Base-by-base conservation (phyloP, 1,140 invertebrate genomes). In the Bombus picipes region DNA sequence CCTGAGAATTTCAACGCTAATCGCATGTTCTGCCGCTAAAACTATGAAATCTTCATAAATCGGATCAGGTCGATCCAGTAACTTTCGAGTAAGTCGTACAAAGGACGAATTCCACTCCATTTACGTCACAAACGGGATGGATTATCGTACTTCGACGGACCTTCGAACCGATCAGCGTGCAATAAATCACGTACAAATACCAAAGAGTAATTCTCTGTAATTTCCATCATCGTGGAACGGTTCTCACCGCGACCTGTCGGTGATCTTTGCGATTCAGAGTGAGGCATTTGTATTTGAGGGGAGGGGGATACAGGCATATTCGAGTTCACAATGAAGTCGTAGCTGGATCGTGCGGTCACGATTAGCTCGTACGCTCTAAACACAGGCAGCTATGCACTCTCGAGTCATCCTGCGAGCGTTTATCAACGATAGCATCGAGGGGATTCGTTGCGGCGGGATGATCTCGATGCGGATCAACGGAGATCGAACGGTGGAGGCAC, bases 221-320 rank as follows among this genome's bases (percentile, higher is more conserved):
- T 13, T 25, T 28, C 2, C 13, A 76, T 57, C 13, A 10, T 71
- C 70, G 37, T n/a, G 4, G 34, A 39, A 62, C 22, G 43, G 39
- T 37, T 34, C 62, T 41, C 22, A 37, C 62, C 8, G 62, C 43
- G 65, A 70, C 74, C 25, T 28, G 77, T 37, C 62, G 43, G 76
- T 43, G 77, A 53, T 39, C 68, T 83, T 87, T 87, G 85, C 85
- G 78, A 88, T 87, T 87, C 87, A 59, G 47, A 87, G 70, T 76
- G 72, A 72, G 79, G 59, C 76, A 87, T 59, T 74, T 82, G 66
- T 57, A 59, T 73, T 59, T 37, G 39, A 13, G 39, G 28, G 28
- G 25, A 39, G 25, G 70, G 37, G 18, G 3, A 28, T 22, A 15
- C 12, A 13, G 15, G 57, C 57, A 47, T 57, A 62, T 77, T 18